Evolutionary conservation across 2,113 vertebrate genomes (phyloP).

Genomic region (Gymnorhina tibicen): DNA sequence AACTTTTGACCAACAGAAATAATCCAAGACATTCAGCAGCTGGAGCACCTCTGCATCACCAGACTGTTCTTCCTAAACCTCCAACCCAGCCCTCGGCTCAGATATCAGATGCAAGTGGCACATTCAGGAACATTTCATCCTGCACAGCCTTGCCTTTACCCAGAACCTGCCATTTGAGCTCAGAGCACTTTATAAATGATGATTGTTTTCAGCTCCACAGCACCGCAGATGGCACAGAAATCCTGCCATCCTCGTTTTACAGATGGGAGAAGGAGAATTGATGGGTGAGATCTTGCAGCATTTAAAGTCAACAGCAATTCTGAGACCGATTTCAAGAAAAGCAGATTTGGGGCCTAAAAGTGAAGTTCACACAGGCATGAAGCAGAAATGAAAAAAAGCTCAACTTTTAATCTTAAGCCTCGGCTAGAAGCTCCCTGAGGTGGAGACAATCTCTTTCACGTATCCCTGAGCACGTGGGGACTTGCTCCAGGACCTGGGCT

Average conservation of each 20-base stretch:
- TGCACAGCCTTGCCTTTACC: neutral
- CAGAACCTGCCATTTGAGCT: neutral
- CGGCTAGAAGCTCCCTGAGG: neutral
- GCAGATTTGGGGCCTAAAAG: slow-evolving; percentile 3
- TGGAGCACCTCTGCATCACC: neutral
- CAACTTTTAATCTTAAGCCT: neutral
- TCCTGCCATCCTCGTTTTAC: slow-evolving; percentile 5
- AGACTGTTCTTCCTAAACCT: neutral
- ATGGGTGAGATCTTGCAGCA: slow-evolving; percentile 3
- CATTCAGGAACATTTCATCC: neutral
- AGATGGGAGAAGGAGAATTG: slow-evolving; percentile 41
- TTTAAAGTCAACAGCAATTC: slow-evolving; percentile 14
- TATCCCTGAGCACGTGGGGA: neutral
- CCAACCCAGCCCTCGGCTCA: neutral
- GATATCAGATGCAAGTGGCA: neutral
- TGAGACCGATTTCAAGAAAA: neutral
- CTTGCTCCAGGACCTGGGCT: neutral
- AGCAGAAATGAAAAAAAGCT: neutral
- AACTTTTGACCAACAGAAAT: neutral
- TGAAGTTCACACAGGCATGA: neutral
- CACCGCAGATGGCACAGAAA: slow-evolving; percentile 48
- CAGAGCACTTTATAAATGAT: slow-evolving; percentile 34
- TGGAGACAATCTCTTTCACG: neutral
- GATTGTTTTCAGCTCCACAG: slow-evolving; percentile 50
- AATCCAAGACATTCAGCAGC: neutral